These are phyloP conservation scores for Tachycineta bicolor DNA, from an alignment of 2,113 vertebrate genomes.

Conservation along the genomic window DNA sequence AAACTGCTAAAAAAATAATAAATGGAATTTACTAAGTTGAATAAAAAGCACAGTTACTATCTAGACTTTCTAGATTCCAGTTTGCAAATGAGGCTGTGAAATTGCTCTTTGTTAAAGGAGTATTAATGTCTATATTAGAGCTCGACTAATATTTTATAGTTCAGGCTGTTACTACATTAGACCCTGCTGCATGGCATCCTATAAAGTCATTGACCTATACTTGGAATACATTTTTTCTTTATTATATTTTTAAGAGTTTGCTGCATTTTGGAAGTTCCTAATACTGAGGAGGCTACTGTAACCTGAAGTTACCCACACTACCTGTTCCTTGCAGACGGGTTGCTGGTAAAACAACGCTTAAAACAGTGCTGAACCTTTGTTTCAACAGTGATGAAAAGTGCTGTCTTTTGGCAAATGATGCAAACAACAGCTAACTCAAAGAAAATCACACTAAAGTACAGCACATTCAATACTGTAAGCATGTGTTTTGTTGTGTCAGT, in stretches of 20 bases:
- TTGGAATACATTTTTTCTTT: not conserved
- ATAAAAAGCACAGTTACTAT: conserved; percentile 76
- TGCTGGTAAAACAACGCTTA: not conserved
- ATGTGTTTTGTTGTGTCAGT: not conserved
- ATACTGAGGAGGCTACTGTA: not conserved
- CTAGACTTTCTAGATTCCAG: conserved; percentile 67
- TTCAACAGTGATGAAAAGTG: not conserved
- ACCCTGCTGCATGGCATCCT: conserved; percentile 25
- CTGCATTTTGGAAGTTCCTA: conserved; percentile 14
- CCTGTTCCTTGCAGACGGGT: not conserved
- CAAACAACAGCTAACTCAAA: not conserved
- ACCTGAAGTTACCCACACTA: not conserved
- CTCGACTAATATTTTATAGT: conserved; percentile 72
- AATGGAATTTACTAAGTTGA: conserved; percentile 75
- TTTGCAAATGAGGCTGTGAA: conserved; percentile 77
- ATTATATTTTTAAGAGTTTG: conserved; percentile 17
- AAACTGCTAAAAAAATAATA: conserved; percentile 73
- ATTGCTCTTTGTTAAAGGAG: conserved; percentile 74
- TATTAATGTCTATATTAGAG: conserved; percentile 68
- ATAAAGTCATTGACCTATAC: conserved; percentile 44
- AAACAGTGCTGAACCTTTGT: not conserved
- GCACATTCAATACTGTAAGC: not conserved
- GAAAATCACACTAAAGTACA: not conserved
- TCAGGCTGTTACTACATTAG: conserved; percentile 60
- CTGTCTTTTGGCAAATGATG: not conserved